Evolutionary conservation across 2,797 vertebrate genomes (phyloP).

Genomic region (Xenopus petersii): DNA sequence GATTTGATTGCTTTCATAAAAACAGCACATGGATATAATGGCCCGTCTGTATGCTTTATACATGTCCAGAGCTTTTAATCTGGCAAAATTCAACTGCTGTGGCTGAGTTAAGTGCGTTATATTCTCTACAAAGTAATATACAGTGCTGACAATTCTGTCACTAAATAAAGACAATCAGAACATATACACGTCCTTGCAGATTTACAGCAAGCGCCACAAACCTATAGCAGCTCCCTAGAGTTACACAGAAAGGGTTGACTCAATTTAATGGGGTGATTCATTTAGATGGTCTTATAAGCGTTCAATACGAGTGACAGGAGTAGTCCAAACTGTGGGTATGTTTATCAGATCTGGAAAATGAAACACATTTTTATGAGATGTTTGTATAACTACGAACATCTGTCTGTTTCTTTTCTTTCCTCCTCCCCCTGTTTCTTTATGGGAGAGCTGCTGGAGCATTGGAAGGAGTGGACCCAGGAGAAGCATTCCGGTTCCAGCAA

Average conservation of each 20-base stretch:
- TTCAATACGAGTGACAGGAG: constrained; percentile 44
- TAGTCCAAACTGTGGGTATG: constrained; percentile 32
- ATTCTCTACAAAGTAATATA: background rate
- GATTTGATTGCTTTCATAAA: background rate
- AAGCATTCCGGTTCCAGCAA: constrained; percentile 1
- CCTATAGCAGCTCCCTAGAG: constrained; percentile 9
- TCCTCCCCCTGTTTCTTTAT: constrained; percentile 51
- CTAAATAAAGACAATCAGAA: background rate
- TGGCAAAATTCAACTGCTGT: background rate
- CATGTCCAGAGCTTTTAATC: background rate
- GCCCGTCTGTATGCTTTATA: background rate
- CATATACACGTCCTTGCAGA: background rate
- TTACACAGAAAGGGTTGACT: constrained; percentile 23
- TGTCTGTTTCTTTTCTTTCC: constrained; percentile 39
- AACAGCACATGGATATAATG: background rate
- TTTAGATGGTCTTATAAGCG: constrained; percentile 39
- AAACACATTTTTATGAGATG: constrained; percentile 48
- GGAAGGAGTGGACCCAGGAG: constrained; percentile 26
- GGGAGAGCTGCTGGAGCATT: constrained; percentile 59
- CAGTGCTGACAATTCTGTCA: background rate
- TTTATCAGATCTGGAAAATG: constrained; percentile 48
- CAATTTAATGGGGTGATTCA: constrained; percentile 48
- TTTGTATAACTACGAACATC: constrained; percentile 45
- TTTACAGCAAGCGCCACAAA: background rate
- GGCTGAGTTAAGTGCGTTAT: background rate